Evolutionary conservation across 2,113 vertebrate genomes (phyloP).

Genomic region (Bubalus kerabau): DNA sequence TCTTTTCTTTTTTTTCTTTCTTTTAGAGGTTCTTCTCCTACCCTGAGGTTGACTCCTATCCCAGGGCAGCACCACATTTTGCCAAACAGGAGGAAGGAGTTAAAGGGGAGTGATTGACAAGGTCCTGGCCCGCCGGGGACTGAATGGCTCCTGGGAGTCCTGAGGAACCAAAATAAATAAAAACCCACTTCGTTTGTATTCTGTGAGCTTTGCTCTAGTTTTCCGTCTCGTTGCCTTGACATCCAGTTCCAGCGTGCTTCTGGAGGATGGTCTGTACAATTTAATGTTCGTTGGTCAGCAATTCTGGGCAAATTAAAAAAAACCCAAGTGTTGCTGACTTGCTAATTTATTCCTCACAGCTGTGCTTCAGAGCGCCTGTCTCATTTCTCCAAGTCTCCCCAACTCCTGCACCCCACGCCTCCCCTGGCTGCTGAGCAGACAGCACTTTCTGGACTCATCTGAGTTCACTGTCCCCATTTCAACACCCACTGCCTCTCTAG

Average conservation of each 20-base stretch:
- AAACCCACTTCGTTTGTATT: background rate
- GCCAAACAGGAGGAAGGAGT: background rate
- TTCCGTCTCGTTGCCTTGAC: background rate
- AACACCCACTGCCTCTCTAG: background rate
- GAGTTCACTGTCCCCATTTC: background rate
- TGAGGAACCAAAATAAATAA: background rate
- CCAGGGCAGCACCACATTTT: background rate
- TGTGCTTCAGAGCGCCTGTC: background rate
- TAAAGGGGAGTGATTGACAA: background rate
- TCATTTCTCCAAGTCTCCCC: background rate
- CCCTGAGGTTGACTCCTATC: background rate
- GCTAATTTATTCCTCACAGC: background rate
- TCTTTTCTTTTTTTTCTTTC: background rate
- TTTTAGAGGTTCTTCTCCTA: background rate
- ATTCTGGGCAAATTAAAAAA: background rate
- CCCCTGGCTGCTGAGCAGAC: background rate
- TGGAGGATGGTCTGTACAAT: background rate
- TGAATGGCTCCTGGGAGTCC: background rate
- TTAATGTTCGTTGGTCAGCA: background rate
- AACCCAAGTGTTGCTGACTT: background rate
- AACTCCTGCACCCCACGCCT: background rate
- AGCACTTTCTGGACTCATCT: background rate
- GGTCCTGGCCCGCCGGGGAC: background rate
- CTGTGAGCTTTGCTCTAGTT: background rate
- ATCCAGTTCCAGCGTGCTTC: background rate